Evolutionary conservation across 2,888 invertebrate species (phyloP), one percentile per base, ranked within the genome.

Genomic region (Orthonevra nobilis): DNA sequence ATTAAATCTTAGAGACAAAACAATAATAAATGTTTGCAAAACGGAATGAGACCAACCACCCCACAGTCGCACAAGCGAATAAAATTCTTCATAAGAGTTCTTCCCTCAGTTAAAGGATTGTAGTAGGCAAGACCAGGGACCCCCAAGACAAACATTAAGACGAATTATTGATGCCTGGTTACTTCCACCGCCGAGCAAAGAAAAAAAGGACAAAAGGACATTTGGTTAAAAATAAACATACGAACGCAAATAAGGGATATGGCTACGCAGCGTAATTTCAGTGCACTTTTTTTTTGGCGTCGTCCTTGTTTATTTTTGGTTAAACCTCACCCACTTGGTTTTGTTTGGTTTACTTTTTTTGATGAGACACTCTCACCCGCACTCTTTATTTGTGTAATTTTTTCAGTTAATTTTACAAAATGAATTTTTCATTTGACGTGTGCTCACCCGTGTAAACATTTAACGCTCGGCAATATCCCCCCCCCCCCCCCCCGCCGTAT

Each of bases 391-490:
- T 66, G 14, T 66, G 44, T 54, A 56, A 23, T 61, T 61, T 73
- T 73, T 77, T 56, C 61, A 73, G 79, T 79, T 73, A 79, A 79
- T 79, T 79, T 73, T 73, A 72, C 73, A 56, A 79, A 79, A 79
- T 79, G 66, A 73, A 79, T 79, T 73, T 79, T 79, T 79, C 73
- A 79, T 79, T 79, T 79, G 79, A 73, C 79, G 79, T 73, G 79
- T 73, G 79, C 56, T 79, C 79, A 79, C 79, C 73, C 79, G 79
- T 79, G 79, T 79, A 79, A 73, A 79, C 79, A 79, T 73, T 79
- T 79, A 79, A 73, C 79, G 79, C 79, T 79, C 61, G 72, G 44
- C 54, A 72, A 46, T 66, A 79, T 66, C 66, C 54, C 23, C n/a
- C n/a, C n/a, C n/a, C n/a, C n/a, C n/a, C n/a, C n/a, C n/a, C n/a